phyloP scores from a whole-genome alignment of 2,113 vertebrate species.

The Macrotus californicus region DNA sequence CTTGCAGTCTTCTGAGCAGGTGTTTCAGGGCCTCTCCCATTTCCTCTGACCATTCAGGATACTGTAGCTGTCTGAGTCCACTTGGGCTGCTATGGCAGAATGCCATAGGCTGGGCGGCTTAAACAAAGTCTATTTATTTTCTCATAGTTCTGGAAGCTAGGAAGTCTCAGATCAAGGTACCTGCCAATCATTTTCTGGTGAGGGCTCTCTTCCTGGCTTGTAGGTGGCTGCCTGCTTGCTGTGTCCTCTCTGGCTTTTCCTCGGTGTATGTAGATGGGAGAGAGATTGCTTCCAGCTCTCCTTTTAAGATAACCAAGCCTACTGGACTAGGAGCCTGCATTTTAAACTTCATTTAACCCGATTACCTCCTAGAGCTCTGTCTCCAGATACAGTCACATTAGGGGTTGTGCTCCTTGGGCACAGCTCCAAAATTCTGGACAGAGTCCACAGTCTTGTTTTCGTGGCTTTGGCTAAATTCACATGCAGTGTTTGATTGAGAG shows the following conservation, averaged over 20 bases:
- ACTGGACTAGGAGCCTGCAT: not conserved
- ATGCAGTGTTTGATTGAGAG: constrained; percentile 52
- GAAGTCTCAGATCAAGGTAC: not conserved
- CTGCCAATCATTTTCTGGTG: not conserved
- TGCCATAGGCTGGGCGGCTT: not conserved
- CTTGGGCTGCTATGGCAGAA: not conserved
- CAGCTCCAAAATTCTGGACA: not conserved
- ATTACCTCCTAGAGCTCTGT: not conserved
- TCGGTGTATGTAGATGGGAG: too few relatives aligned
- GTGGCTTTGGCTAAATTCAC: constrained; percentile 47
- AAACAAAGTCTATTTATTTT: too few relatives aligned
- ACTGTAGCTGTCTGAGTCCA: not conserved
- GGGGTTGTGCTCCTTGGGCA: not conserved
- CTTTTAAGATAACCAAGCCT: not conserved
- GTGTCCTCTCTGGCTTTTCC: not conserved
- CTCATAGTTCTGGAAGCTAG: not conserved
- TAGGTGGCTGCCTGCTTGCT: not conserved
- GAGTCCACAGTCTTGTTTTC: not conserved
- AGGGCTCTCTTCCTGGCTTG: not conserved
- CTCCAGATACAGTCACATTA: not conserved
- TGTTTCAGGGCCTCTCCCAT: not conserved
- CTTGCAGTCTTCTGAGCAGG: not conserved
- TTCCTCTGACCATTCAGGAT: not conserved
- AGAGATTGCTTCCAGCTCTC: not conserved
- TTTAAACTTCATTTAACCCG: not conserved